These are phyloP conservation scores for Macrotus californicus DNA, from an alignment of 2,113 vertebrate genomes.

Conservation along the genomic window DNA sequence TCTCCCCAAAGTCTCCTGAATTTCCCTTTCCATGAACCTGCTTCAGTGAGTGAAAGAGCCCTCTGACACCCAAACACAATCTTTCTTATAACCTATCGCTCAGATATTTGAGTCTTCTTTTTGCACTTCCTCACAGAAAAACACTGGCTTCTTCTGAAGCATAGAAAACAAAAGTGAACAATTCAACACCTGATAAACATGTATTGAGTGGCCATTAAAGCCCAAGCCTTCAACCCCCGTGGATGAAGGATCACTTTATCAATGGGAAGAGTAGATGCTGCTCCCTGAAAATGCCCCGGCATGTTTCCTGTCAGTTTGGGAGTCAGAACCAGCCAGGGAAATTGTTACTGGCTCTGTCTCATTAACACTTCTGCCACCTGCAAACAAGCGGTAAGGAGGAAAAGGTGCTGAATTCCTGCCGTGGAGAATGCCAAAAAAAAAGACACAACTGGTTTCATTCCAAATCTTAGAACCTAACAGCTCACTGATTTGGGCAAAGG, in stretches of 20 bases:
- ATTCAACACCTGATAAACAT: neutral
- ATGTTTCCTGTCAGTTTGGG: slow-evolving; percentile 29
- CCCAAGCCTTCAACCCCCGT: rapidly evolving
- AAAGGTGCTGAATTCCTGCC: slow-evolving; percentile 60
- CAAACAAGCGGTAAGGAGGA: slow-evolving; percentile 58
- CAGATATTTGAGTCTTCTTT: neutral
- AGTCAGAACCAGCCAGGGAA: slow-evolving; percentile 51
- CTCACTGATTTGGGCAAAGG: slow-evolving; percentile 9
- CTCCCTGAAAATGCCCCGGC: neutral
- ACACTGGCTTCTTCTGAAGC: neutral
- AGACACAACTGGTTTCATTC: slow-evolving; percentile 36
- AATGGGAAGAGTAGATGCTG: neutral
- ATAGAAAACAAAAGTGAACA: neutral
- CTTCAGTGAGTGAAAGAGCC: neutral
- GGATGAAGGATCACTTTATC: neutral
- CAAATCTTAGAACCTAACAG: neutral
- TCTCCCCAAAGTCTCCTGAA: slow-evolving; percentile 13
- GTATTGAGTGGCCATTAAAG: neutral
- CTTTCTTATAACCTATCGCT: neutral
- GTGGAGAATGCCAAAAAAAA: slow-evolving; percentile 33
- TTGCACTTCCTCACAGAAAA: neutral
- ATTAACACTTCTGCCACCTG: slow-evolving; percentile 68
- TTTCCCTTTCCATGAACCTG: slow-evolving; percentile 12
- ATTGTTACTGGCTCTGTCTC: slow-evolving; percentile 56
- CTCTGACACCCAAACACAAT: neutral